Percentiles rank a stretch among this genome's conserved stretches.
These are phyloP conservation scores for Linnaemya vulpina DNA, from an alignment of 2,888 invertebrate species.

Conservation along the genomic window DNA sequence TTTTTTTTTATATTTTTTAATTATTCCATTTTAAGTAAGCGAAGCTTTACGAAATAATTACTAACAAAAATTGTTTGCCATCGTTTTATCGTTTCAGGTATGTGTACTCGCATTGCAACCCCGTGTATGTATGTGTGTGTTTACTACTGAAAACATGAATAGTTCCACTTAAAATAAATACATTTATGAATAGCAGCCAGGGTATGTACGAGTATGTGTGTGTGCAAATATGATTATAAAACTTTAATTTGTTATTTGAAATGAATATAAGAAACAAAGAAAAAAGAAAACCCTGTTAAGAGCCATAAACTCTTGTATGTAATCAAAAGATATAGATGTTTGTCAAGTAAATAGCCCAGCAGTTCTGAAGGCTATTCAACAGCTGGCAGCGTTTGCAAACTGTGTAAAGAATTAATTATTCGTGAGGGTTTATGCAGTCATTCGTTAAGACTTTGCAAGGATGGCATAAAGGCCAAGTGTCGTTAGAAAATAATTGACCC, in stretches of 20 bases:
- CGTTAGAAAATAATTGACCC: too few species aligned
- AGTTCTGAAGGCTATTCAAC: background rate
- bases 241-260: slow-evolving; percentile 14
- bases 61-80: background rate
- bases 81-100: background rate
- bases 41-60: background rate
- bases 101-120: too few species aligned
- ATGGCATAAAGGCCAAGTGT: too few species aligned
- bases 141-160: background rate
- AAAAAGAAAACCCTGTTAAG: background rate
- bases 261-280: slow-evolving; percentile 2
- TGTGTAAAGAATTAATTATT: too few species aligned
- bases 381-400: background rate
- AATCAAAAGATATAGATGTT: slow-evolving; percentile 1
- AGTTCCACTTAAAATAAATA: background rate
- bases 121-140: background rate
- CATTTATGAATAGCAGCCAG: background rate
- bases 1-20: too few species aligned
- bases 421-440: too few species aligned
- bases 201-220: background rate
- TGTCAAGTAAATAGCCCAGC: background rate
- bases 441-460: too few species aligned
- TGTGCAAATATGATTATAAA: background rate
- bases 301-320: background rate
- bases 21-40: background rate